A percentile compares a stretch with the other conserved stretches of the same genome.
phyloP scores from a whole-genome alignment of 2,888 invertebrate species.

The Tigriopus californicus region DNA sequence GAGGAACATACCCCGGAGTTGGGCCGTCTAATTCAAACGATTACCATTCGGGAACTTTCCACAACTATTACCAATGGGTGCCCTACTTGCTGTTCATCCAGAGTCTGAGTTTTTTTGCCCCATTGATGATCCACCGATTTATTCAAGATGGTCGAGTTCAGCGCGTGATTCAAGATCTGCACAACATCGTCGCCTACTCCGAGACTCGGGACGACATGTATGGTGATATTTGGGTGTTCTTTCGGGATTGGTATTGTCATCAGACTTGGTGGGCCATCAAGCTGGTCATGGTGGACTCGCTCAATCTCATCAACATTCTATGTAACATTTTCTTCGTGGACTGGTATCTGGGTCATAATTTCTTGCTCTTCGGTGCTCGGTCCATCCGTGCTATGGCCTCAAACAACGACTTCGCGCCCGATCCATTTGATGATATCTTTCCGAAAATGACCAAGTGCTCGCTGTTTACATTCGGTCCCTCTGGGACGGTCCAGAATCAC shows the following conservation, averaged over 20 bases:
- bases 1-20: neutral
- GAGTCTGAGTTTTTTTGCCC: neutral
- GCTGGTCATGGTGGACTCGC: neutral
- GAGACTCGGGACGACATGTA: slow-evolving; percentile 5
- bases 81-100: slow-evolving; percentile 8
- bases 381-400: too few species aligned
- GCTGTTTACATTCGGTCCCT: neutral
- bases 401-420: too few species aligned
- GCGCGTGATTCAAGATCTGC: neutral
- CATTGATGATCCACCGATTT: neutral
- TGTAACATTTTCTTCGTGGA: slow-evolving; percentile 35
- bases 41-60: neutral
- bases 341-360: slow-evolving; percentile 19
- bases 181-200: neutral
- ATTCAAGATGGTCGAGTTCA: neutral
- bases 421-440: neutral
- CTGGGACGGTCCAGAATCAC: neutral
- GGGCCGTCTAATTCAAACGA: neutral
- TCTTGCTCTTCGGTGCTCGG: too few species aligned
- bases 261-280: slow-evolving; percentile 10
- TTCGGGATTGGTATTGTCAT: neutral
- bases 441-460: slow-evolving; percentile 11
- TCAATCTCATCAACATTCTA: slow-evolving; percentile 21
- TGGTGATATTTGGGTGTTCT: neutral
- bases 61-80: slow-evolving; percentile 15